Conservation (phyloP, 2,113 vertebrate genomes). For the Hemichromis elongatus region DNA sequence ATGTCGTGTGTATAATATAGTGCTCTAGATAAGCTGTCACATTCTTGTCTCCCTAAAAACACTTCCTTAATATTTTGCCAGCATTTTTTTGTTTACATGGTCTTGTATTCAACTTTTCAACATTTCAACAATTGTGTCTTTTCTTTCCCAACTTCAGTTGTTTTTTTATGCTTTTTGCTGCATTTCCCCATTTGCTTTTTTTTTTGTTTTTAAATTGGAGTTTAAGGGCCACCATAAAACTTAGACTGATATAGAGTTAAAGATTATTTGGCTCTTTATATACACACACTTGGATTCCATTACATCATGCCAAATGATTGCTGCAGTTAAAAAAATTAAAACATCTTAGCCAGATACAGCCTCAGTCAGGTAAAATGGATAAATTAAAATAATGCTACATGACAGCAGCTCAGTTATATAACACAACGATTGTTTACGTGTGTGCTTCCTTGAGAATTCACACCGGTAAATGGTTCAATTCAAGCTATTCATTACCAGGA, state of each 20-base stretch:
- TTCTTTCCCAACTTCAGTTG: neutral
- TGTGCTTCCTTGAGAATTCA: neutral
- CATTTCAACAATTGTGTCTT: fast-evolving
- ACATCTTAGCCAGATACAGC: neutral
- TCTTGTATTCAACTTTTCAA: neutral
- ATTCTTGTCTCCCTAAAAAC: neutral
- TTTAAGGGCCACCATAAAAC: neutral
- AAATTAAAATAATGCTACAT: neutral
- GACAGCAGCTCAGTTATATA: neutral
- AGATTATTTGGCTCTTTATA: neutral
- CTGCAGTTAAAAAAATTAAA: neutral
- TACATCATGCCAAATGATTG: neutral
- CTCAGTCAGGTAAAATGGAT: neutral
- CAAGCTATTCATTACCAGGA: neutral
- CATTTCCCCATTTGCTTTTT: neutral
- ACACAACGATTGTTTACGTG: neutral
- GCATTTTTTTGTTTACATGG: neutral
- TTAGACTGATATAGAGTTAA: neutral
- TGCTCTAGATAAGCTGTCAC: neutral
- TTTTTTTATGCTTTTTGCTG: neutral
- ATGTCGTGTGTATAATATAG: neutral
- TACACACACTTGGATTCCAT: neutral
- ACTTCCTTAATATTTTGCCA: neutral
- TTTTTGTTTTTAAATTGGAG: neutral
- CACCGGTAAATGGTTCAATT: neutral